Percentiles rank a stretch among this genome's conserved stretches.
phyloP scores from a whole-genome alignment of 1,140 invertebrate species.

The Cylas formicarius region DNA sequence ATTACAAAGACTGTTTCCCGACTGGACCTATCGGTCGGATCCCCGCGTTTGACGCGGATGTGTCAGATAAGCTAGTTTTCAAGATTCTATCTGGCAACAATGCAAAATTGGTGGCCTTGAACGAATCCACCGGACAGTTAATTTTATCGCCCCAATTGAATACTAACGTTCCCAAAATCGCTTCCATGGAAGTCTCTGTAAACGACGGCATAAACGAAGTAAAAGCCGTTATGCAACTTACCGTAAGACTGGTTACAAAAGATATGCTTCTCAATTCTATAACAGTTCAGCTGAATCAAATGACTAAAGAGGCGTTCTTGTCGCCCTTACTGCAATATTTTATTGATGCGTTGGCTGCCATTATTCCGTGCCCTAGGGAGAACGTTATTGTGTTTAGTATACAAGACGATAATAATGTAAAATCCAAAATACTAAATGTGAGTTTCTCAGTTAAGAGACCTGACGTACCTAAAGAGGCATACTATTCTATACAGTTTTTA shows the following conservation, averaged over 20 bases:
- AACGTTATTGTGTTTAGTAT: constrained; percentile 92
- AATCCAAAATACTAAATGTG: constrained; percentile 83
- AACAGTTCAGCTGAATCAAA: constrained; percentile 85
- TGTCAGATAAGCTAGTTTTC: constrained; percentile 75
- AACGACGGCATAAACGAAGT: constrained; percentile 87
- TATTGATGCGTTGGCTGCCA: constrained; percentile 82
- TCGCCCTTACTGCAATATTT: constrained; percentile 87
- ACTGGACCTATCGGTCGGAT: constrained; percentile 80
- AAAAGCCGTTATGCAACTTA: constrained; percentile 81
- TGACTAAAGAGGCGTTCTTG: constrained; percentile 89
- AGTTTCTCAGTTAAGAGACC: constrained; percentile 85
- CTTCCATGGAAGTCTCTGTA: constrained; percentile 90
- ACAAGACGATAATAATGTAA: constrained; percentile 85
- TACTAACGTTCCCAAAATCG: constrained; percentile 91
- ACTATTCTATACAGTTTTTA: constrained; percentile 80
- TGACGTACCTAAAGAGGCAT: constrained; percentile 69
- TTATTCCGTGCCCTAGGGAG: constrained; percentile 85
- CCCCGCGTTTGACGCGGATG: constrained; percentile 91
- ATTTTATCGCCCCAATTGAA: constrained; percentile 86
- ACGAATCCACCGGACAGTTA: constrained; percentile 77
- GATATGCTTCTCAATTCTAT: constrained; percentile 94
- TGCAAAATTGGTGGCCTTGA: constrained; percentile 78
- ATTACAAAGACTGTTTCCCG: constrained; percentile 91
- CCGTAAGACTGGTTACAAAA: constrained; percentile 84
- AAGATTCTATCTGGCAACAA: constrained; percentile 86